Evolutionary conservation across 2,113 vertebrate species (phyloP).

Genomic region (Rynchops niger): DNA sequence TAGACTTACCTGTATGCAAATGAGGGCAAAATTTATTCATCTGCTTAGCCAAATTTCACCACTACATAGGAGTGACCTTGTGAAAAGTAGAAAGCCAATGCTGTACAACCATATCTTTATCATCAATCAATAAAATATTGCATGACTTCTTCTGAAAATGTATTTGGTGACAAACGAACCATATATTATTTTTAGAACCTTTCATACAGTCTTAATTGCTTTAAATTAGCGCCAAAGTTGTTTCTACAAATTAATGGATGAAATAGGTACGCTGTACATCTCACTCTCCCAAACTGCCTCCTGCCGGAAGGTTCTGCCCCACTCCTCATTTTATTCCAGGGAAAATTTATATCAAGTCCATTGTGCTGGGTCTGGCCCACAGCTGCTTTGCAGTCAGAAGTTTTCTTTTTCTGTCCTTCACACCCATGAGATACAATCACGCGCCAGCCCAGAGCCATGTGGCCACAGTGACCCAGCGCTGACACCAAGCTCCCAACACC

Average conservation of each 20-base stretch:
- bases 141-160: neutral
- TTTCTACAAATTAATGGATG: neutral
- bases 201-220: neutral
- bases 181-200: neutral
- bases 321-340: neutral
- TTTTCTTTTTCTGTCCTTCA: neutral
- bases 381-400: neutral
- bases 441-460: neutral
- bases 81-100: neutral
- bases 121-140: neutral
- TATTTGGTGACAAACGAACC: neutral
- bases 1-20: neutral
- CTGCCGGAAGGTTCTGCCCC: neutral
- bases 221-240: neutral
- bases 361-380: fast-evolving
- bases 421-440: fast-evolving
- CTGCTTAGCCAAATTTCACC: neutral
- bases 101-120: neutral
- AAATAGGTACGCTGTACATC: neutral
- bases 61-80: neutral
- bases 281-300: neutral
- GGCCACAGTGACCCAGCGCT: neutral
- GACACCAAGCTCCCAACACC: neutral
- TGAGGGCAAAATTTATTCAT: neutral
- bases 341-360: neutral